phyloP scores from a whole-genome alignment of 2,113 vertebrate species.

The Nothoprocta pentlandii region DNA sequence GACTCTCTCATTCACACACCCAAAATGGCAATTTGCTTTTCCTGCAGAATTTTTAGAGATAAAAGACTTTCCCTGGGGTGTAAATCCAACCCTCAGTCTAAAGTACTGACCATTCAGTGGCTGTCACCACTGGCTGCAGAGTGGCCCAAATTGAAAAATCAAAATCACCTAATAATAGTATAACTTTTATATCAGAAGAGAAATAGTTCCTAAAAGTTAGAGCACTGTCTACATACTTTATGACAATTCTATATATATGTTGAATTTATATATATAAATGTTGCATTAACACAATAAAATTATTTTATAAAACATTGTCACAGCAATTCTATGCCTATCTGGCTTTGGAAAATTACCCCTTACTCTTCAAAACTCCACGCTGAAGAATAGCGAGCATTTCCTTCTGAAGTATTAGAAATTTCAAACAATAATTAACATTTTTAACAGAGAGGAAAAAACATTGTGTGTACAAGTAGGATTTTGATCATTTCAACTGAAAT shows the following conservation, averaged over 20 bases:
- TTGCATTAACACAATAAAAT: not conserved
- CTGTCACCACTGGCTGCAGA: not conserved
- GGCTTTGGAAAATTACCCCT: not conserved
- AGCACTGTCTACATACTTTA: not conserved
- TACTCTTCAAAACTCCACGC: not conserved
- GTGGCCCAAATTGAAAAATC: not conserved
- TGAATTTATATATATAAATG: not conserved
- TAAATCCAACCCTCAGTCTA: not conserved
- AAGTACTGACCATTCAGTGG: not conserved
- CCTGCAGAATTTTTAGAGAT: not conserved
- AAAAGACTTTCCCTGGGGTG: not conserved
- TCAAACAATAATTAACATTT: conserved; percentile 52
- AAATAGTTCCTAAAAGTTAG: not conserved
- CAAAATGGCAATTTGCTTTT: not conserved
- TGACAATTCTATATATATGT: not conserved
- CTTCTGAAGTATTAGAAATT: not conserved
- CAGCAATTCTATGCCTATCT: not conserved
- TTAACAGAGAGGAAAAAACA: not conserved
- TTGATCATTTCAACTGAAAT: not conserved
- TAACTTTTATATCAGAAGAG: not conserved
- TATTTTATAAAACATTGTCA: not conserved
- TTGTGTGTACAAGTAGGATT: not conserved
- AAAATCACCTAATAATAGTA: rapidly evolving
- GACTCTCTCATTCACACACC: not conserved
- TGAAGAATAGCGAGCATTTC: not conserved